phyloP scores from a whole-genome alignment of 2,888 invertebrate species.

The Caenorhabditis sp. region DNA sequence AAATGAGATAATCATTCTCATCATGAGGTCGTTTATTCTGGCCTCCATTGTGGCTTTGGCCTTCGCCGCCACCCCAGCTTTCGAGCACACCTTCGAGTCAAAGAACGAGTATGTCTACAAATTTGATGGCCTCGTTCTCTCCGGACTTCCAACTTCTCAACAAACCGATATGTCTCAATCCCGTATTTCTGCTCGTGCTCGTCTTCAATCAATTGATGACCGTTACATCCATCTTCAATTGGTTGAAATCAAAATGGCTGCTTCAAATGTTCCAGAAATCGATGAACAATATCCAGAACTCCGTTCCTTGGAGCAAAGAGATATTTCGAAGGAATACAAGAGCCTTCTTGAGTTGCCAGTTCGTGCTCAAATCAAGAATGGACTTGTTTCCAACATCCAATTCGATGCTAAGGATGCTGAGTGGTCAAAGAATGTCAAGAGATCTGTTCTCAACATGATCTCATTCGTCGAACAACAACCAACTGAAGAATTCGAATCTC shows the following conservation, averaged over 20 bases:
- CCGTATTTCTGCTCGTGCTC: conserved; percentile 42
- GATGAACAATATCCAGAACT: conserved; percentile 30
- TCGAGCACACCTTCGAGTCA: conserved; percentile 30
- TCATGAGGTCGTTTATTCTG: conserved; percentile 41
- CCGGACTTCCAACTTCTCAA: conserved; percentile 40
- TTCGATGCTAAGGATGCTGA: conserved; percentile 49
- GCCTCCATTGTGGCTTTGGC: conserved; percentile 48
- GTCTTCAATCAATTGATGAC: conserved; percentile 39
- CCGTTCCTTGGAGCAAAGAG: conserved; percentile 51
- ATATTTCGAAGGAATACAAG: conserved; percentile 44
- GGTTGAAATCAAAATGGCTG: conserved; percentile 36
- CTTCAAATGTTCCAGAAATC: conserved; percentile 32
- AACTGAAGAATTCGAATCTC: conserved; percentile 29
- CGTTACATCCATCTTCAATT: conserved; percentile 38
- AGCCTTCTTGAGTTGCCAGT: conserved; percentile 53
- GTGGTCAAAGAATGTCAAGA: conserved; percentile 68
- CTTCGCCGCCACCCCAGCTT: conserved; percentile 40
- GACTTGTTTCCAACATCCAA: conserved; percentile 57
- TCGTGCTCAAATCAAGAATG: conserved; percentile 58
- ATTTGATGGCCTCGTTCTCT: conserved; percentile 39
- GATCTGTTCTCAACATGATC: conserved; percentile 63
- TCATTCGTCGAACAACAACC: conserved; percentile 34
- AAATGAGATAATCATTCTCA: conserved; percentile 3
- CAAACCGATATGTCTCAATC: conserved; percentile 35
- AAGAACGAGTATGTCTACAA: conserved; percentile 42